Evolutionary conservation across 2,113 vertebrate species (phyloP), one percentile per base, ranked within the genome.

Genomic region (Lophochroa leadbeateri): DNA sequence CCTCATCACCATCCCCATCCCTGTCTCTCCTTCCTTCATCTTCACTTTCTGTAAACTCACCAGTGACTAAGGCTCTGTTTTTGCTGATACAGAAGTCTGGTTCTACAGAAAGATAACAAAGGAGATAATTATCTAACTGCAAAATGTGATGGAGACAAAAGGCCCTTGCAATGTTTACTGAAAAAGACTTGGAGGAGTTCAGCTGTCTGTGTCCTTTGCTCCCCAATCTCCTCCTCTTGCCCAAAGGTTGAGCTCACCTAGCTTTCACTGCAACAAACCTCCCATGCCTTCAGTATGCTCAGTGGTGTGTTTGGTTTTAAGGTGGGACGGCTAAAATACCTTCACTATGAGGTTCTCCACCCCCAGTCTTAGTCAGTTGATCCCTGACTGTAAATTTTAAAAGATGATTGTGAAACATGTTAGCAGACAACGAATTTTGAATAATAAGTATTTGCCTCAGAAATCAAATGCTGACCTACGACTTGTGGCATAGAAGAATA

Each of bases 131-230:
- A 85, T 41, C 89, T 94, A 76, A 61, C 31, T 65, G 57, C 27
- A 82, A 87, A 79, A 86, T 21, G 37, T 37, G 86, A 82, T 72
- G 70, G 49, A 90, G 53, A 93, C 52, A 91, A 92, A 95, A 85
- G 23, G 16, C 18, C n/a, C 33, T 75, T 53, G 46, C 31, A 83
- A 69, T 29, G 13, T 64, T 83, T 87, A 58, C 43, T 79, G 16
- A 79, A 85, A 89, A 93, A 79, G 43, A 23, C 11, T 75, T 61
- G 11, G 31, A 50, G 21, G 20, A 79, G 39, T 82, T 85, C 53
- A 67, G 31, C n/a, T 64, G 28, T n/a, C 41, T 78, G 16, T 2
- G 6, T 49, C 44, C 33, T 86, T 94, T 4, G 0, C 11, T 70
- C 16, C 4, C 10, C 10, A 4, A 31, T 57, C 44, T 86, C 55